phyloP scores from a whole-genome alignment of 2,797 vertebrate genomes.

The Manis crassicaudata region DNA sequence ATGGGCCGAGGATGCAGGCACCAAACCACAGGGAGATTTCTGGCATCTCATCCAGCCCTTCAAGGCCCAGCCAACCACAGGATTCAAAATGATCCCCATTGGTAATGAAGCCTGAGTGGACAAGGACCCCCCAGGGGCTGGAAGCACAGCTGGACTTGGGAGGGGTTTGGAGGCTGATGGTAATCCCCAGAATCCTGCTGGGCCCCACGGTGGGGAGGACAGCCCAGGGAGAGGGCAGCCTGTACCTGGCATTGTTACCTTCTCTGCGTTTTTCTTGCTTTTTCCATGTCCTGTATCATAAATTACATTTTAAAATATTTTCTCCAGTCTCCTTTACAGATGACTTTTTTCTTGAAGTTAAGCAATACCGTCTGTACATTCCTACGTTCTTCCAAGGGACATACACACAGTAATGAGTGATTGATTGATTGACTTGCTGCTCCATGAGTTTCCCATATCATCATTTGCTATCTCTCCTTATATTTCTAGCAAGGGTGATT shows the following conservation, averaged over 20 bases:
- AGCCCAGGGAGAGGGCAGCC: accelerated
- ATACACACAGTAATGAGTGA: accelerated
- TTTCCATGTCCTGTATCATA: neutral
- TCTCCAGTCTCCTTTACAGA: too few relatives aligned
- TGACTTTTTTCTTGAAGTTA: too few relatives aligned
- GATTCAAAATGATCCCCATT: neutral
- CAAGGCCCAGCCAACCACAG: neutral
- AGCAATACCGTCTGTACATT: too few relatives aligned
- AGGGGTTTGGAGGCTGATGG: neutral
- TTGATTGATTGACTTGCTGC: neutral
- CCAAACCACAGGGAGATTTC: neutral
- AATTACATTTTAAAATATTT: neutral
- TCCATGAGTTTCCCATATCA: neutral
- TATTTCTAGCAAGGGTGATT: neutral
- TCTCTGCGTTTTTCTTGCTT: neutral
- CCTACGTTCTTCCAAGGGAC: neutral
- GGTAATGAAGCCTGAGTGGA: neutral
- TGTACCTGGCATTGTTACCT: neutral
- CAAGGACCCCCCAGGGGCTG: neutral
- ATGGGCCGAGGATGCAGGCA: neutral
- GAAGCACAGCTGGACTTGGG: neutral
- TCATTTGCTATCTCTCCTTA: too few relatives aligned
- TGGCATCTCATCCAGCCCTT: neutral
- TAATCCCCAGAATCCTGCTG: accelerated
- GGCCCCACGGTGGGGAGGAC: neutral